These are phyloP conservation scores for Lycophotia porphyrea DNA, from an alignment of 2,888 invertebrate genomes.

Conservation along the genomic window DNA sequence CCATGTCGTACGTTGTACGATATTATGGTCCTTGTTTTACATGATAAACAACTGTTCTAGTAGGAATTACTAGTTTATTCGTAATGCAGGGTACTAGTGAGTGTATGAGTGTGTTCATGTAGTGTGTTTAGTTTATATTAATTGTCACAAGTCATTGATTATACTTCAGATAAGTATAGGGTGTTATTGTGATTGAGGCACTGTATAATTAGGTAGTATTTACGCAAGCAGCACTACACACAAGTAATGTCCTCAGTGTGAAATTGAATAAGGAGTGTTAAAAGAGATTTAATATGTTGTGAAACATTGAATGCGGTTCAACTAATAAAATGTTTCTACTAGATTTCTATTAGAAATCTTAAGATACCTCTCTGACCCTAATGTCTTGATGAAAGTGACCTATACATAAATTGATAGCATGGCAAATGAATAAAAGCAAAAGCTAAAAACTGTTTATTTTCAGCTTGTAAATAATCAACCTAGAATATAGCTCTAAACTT, in stretches of 20 bases:
- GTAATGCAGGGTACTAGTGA: not conserved
- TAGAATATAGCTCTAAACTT: not conserved
- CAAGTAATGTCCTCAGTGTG: not conserved
- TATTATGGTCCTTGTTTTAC: constrained; percentile 54
- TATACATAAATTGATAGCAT: not conserved
- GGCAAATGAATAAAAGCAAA: not conserved
- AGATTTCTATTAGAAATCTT: not conserved
- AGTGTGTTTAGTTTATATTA: constrained; percentile 29
- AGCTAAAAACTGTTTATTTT: not conserved
- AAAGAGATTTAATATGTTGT: not conserved
- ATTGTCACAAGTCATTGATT: constrained; percentile 31
- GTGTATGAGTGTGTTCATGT: constrained; percentile 19
- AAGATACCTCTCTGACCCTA: not conserved
- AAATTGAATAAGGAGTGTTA: not conserved
- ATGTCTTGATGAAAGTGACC: not conserved
- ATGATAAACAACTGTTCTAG: constrained; percentile 58
- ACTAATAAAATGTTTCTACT: not conserved
- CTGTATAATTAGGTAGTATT: constrained; percentile 20
- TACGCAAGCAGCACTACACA: constrained; percentile 11
- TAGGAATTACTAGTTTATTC: constrained; percentile 26
- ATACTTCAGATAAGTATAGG: constrained; percentile 21
- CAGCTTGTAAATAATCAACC: not conserved
- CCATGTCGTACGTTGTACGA: constrained; percentile 2
- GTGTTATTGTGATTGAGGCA: constrained; percentile 32
- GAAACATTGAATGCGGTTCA: not conserved